Evolutionary conservation across 2,113 vertebrate genomes (phyloP), one percentile per base, ranked within the genome.

Genomic region (Amphilophus citrinellus): DNA sequence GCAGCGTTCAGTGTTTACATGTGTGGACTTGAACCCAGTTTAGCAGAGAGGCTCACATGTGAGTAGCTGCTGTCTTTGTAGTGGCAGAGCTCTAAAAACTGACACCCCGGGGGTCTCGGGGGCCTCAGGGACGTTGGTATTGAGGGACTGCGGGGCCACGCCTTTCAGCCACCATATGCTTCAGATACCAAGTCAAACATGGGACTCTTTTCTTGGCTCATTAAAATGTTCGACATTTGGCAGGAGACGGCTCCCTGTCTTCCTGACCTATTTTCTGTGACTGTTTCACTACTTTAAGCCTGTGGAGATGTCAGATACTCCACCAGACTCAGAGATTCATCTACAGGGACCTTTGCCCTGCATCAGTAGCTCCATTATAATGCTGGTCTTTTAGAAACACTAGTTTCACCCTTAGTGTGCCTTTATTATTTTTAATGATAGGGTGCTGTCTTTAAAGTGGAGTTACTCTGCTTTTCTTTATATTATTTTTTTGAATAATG

Each of bases 121-220:
- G 27, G 35, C 83, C 58, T 37, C 1, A 24, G 63, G 71, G 82
- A 81, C 81, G 83, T 60, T 76, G 58, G 84, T 81, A 80, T 66
- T 78, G 65, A 71, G 79, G 85, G 76, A 39, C 84, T 53, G 79
- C 2, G 4, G 73, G 91, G 82, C 87, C 61, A 82, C 47, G 75
- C 89, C 90, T 85, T 27, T 66, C 61, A n/a, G 87, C 82, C 75
- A 30, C 94, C 94, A 94, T 95, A 92, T 95, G 94, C 65, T 93
- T 42, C n/a, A 44, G 73, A 91, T 73, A 89, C 73, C 85, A 91
- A 91, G 84, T 90, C 90, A 92, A 91, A 93, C 89, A 91, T 13
- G 53, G 63, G 78, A 77, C 80, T 57, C 56, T 81, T 66, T 60
- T 84, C 82, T 83, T 87, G 88, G 89, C 91, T 93, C 84, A 79